phyloP scores from a whole-genome alignment of 2,797 vertebrate species.

The Dromococcyx pavoninus region DNA sequence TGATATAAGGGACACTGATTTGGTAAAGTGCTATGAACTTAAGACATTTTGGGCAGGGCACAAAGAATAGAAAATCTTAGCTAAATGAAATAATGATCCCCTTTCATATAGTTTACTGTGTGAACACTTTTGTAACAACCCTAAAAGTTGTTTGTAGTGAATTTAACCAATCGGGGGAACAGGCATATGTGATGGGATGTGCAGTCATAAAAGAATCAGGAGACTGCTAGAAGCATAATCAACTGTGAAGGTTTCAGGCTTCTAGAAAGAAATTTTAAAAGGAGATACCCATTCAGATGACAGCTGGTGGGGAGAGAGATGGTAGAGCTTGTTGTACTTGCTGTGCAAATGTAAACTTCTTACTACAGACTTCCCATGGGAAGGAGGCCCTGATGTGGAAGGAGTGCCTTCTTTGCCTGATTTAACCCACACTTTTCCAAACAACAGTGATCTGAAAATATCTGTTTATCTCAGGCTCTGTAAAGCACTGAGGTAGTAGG shows the following conservation, averaged over 20 bases:
- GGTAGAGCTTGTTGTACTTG: not conserved
- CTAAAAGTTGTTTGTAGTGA: constrained; percentile 31
- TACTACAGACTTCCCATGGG: constrained; percentile 24
- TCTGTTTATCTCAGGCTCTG: not conserved
- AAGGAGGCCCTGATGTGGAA: constrained; percentile 15
- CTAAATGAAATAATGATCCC: constrained; percentile 66
- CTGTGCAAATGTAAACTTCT: constrained; percentile 30
- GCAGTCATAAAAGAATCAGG: not conserved
- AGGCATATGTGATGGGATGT: not conserved
- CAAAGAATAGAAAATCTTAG: constrained; percentile 66
- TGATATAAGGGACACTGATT: constrained; percentile 29
- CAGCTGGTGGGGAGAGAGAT: not conserved
- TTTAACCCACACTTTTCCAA: constrained; percentile 15
- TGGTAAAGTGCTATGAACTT: constrained; percentile 61
- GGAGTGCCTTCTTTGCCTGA: not conserved
- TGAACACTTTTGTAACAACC: constrained; percentile 36
- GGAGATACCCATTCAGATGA: not conserved
- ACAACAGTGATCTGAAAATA: not conserved
- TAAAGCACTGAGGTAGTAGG: not conserved
- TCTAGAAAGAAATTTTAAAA: not conserved
- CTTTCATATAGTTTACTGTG: constrained; percentile 60
- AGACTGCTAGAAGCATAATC: not conserved
- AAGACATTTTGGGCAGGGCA: constrained; percentile 60
- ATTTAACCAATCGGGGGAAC: constrained; percentile 21
- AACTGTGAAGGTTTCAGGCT: not conserved